These are phyloP conservation scores for Atrina japonica DNA, from an alignment of 2,888 invertebrate genomes.

Conservation along the genomic window DNA sequence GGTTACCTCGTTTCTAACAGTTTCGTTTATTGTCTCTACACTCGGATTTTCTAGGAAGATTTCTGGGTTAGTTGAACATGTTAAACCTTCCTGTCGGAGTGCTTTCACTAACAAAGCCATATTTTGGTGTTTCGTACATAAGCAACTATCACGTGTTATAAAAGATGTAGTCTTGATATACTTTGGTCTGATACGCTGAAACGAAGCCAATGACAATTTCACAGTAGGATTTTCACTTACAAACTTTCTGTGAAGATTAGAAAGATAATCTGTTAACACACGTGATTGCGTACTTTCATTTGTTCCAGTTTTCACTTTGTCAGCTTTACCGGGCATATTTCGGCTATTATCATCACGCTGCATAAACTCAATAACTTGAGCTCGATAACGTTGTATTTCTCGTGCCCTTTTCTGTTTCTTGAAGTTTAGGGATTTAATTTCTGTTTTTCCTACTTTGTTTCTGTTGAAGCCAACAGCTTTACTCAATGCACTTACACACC, in stretches of 20 bases:
- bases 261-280: constrained; percentile 4
- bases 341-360: constrained; percentile 11
- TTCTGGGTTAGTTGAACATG: constrained; percentile 9
- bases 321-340: constrained; percentile 7
- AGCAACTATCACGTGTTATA: background rate
- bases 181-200: constrained; percentile 14
- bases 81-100: background rate
- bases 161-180: constrained; percentile 7
- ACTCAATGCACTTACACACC: constrained; percentile 1
- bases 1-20: too few relatives aligned
- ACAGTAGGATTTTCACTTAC: constrained; percentile 11
- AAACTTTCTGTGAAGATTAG: constrained; percentile 16
- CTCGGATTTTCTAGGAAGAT: background rate
- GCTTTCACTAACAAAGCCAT: constrained; percentile 19
- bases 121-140: constrained; percentile 16
- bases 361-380: constrained; percentile 2
- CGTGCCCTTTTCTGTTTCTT: background rate
- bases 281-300: constrained; percentile 1
- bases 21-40: background rate
- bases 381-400: background rate
- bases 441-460: constrained; percentile 4
- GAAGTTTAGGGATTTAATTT: background rate
- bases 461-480: background rate
- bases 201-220: constrained; percentile 11
- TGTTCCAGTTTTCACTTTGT: constrained; percentile 9